Conservation (phyloP, 2,888 invertebrate genomes). For the Eudemis profundana region DNA sequence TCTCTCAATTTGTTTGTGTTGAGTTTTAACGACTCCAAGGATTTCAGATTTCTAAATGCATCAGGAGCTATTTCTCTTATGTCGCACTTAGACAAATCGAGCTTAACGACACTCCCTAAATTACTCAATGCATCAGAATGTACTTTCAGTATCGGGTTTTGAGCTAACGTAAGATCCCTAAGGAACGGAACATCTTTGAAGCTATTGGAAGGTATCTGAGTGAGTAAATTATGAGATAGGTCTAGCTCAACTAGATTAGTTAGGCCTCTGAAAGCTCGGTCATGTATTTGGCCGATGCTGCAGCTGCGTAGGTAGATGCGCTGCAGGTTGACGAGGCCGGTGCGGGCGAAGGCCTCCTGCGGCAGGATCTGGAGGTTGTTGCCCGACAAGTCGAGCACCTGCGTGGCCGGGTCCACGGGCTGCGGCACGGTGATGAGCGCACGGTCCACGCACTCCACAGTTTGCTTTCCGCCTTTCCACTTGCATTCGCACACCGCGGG, state of each 20-base stretch:
- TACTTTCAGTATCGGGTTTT: constrained; percentile 93
- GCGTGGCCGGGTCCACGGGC: constrained; percentile 94
- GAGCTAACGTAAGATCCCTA: constrained; percentile 91
- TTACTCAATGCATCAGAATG: constrained; percentile 90
- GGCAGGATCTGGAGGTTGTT: constrained; percentile 94
- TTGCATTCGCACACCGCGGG: constrained; percentile 94
- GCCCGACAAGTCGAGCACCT: constrained; percentile 95
- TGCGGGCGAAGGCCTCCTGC: constrained; percentile 92
- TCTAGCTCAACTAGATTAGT: constrained; percentile 96
- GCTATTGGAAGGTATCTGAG: constrained; percentile 91
- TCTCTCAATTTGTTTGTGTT: constrained; percentile 92
- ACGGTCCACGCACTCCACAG: constrained; percentile 95
- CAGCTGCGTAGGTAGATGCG: constrained; percentile 93
- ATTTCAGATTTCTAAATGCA: constrained; percentile 90
- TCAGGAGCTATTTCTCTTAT: constrained; percentile 90
- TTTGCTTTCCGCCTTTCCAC: constrained; percentile 97
- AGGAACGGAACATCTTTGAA: constrained; percentile 92
- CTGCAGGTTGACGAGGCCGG: constrained; percentile 94
- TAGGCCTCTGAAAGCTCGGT: constrained; percentile 92
- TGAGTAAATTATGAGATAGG: constrained; percentile 93
- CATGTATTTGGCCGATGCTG: constrained; percentile 93
- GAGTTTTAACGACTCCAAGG: constrained; percentile 91
- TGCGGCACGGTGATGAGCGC: constrained; percentile 94
- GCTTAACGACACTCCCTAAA: constrained; percentile 91
- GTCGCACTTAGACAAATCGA: constrained; percentile 93